A percentile compares a stretch with the other conserved stretches of the same genome.
phyloP scores from a whole-genome alignment of 2,797 vertebrate species.

The Adrianichthys oophorus region DNA sequence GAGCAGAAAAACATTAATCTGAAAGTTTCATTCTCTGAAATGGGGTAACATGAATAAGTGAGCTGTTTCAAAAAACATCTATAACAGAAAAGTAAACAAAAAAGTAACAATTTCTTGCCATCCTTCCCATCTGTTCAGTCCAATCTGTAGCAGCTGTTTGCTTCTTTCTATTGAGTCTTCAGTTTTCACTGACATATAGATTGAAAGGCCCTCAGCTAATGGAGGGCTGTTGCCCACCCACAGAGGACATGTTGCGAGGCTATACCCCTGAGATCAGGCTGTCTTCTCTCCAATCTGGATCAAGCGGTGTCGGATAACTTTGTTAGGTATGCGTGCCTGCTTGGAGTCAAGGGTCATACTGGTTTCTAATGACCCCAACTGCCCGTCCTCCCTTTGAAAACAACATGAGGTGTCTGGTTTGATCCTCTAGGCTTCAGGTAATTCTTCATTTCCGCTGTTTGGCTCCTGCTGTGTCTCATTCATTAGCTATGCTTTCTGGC shows the following conservation, averaged over 20 bases:
- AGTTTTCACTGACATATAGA: slow-evolving; percentile 58
- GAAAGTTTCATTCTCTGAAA: too few relatives aligned
- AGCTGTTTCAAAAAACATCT: too few relatives aligned
- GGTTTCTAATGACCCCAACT: slow-evolving; percentile 34
- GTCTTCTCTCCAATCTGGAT: slow-evolving; percentile 22
- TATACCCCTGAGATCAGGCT: slow-evolving; percentile 44
- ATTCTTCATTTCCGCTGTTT: slow-evolving; percentile 40
- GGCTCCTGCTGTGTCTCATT: slow-evolving; percentile 37
- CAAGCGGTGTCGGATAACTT: slow-evolving; percentile 50
- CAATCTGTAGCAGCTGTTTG: slow-evolving; percentile 62
- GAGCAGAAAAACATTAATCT: too few relatives aligned
- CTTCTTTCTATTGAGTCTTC: slow-evolving; percentile 48
- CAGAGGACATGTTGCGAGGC: slow-evolving; percentile 38
- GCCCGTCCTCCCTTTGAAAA: slow-evolving; percentile 17
- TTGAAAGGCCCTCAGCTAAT: slow-evolving; percentile 51
- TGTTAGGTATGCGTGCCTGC: slow-evolving; percentile 54
- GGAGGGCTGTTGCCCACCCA: slow-evolving; percentile 41
- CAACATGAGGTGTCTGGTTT: slow-evolving; percentile 18
- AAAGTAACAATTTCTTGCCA: slow-evolving; percentile 58
- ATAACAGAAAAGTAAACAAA: background rate
- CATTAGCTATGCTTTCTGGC: slow-evolving; percentile 50
- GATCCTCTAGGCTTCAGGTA: slow-evolving; percentile 20
- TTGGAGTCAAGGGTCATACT: slow-evolving; percentile 47
- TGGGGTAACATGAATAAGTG: too few relatives aligned
- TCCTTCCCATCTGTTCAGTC: slow-evolving; percentile 66